These are phyloP conservation scores for Adoxophyes honmai DNA, from an alignment of 1,140 invertebrate genomes.

Conservation along the genomic window DNA sequence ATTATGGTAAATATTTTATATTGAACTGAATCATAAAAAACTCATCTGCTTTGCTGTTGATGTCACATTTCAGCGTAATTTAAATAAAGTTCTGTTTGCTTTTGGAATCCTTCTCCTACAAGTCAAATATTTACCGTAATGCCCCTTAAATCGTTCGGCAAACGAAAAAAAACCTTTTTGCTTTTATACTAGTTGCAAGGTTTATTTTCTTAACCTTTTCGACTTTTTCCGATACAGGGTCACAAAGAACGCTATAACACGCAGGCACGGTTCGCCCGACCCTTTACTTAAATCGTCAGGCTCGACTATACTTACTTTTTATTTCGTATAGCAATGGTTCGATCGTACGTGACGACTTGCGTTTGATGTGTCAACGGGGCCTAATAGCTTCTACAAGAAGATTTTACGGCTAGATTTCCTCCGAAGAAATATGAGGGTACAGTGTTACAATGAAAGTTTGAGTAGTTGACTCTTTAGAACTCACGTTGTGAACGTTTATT, in stretches of 20 bases:
- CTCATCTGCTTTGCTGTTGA: too few relatives aligned
- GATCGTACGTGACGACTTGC: conserved; percentile 44
- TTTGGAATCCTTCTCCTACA: background rate
- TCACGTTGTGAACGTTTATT: too few relatives aligned
- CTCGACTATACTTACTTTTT: conserved; percentile 55
- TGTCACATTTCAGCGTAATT: too few relatives aligned
- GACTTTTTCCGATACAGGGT: conserved; percentile 13
- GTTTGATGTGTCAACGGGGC: conserved; percentile 40
- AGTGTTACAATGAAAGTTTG: conserved; percentile 7
- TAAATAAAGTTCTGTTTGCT: too few relatives aligned
- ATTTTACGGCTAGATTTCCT: conserved; percentile 12
- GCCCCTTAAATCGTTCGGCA: conserved; percentile 25
- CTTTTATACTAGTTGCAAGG: conserved; percentile 1
- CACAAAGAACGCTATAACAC: conserved; percentile 39
- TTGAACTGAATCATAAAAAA: too few relatives aligned
- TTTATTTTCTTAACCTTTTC: conserved; percentile 24
- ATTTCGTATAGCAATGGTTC: conserved; percentile 43
- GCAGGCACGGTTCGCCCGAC: conserved; percentile 36
- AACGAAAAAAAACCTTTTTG: conserved; percentile 16
- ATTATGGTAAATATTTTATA: too few relatives aligned
- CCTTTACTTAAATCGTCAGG: conserved; percentile 56
- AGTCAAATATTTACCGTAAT: background rate
- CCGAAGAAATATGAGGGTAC: background rate
- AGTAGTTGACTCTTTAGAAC: background rate
- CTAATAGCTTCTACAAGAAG: conserved; percentile 2